Evolutionary conservation across 2,888 invertebrate species (phyloP), one percentile per base, ranked within the genome.

Genomic region (Bruchidius siliquastri): DNA sequence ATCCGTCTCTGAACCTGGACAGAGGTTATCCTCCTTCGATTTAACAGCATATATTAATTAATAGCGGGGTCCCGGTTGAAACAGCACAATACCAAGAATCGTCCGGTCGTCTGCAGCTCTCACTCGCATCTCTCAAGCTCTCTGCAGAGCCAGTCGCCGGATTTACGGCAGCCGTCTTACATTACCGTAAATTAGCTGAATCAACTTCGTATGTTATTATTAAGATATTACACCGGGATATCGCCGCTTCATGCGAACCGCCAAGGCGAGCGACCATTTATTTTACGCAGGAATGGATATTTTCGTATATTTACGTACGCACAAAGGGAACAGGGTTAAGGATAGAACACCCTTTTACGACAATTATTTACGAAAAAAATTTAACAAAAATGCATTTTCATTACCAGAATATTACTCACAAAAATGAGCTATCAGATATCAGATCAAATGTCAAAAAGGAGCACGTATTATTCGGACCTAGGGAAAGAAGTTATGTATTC

Each of bases 121-220:
- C 49, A 49, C 49, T 49, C 49, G 49, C 49, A 49, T 49, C 49
- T 49, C 49, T 49, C 10, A 49, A 49, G 49, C 49, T 49, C 49
- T 49, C 49, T 18, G 49, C 49, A 49, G 30, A 8, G 30, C 30
- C 30, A 67, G 68, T 22, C 21, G 22, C 71, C 75, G 76, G 78
- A 80, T 77, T 82, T 81, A 81, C 78, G 76, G 75, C 75, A 78
- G 76, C 71, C 74, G 73, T 70, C 67, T 73, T 73, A 76, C 80
- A 82, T 82, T 82, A 82, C 78, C 81, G 78, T 83, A 82, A 83
- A 83, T 82, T 79, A 77, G 32, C 67, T 22, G 72, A 72, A 75
- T 78, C 79, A 74, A 76, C 76, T 75, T 75, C 78, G 78, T 80
- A 79, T 81, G 76, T 80, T 81, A 76, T 77, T 80, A 80, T 80